Evolutionary conservation across 2,888 invertebrate genomes (phyloP).

Genomic region (Drosophila meridionalis): DNA sequence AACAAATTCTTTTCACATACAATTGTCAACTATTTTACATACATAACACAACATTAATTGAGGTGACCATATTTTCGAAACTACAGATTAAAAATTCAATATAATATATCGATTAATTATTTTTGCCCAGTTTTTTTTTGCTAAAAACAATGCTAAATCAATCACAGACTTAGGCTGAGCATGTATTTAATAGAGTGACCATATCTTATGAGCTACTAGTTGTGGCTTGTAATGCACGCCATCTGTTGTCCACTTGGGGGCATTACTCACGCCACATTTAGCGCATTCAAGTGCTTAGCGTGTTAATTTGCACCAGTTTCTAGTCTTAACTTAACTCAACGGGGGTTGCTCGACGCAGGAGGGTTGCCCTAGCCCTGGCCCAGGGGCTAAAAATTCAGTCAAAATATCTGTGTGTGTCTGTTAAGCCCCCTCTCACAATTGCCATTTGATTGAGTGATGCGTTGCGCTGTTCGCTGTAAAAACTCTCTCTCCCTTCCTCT

Average conservation of each 20-base stretch:
- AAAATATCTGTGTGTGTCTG: conserved; percentile 8
- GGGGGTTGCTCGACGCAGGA: conserved; percentile 2
- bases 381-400: conserved; percentile 20
- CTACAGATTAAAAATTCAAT: background rate
- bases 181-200: conserved; percentile 4
- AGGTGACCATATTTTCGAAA: background rate
- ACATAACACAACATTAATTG: background rate
- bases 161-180: background rate
- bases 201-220: background rate
- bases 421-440: conserved; percentile 79
- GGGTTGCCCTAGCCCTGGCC: conserved; percentile 24
- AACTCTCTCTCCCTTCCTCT: conserved; percentile 1
- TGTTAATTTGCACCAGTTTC: conserved; percentile 82
- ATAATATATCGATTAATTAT: background rate
- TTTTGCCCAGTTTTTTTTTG: background rate
- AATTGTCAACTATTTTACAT: background rate
- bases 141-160: background rate
- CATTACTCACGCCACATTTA: conserved; percentile 84
- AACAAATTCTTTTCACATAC: background rate
- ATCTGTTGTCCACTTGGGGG: conserved; percentile 78
- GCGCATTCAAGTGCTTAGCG: conserved; percentile 84
- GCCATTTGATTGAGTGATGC: conserved; percentile 84
- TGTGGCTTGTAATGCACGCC: conserved; percentile 77
- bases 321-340: conserved; percentile 3
- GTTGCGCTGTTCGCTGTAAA: conserved; percentile 17